Base-by-base conservation (phyloP, 1,140 invertebrate species). In the Muscidifurax raptorellus region DNA sequence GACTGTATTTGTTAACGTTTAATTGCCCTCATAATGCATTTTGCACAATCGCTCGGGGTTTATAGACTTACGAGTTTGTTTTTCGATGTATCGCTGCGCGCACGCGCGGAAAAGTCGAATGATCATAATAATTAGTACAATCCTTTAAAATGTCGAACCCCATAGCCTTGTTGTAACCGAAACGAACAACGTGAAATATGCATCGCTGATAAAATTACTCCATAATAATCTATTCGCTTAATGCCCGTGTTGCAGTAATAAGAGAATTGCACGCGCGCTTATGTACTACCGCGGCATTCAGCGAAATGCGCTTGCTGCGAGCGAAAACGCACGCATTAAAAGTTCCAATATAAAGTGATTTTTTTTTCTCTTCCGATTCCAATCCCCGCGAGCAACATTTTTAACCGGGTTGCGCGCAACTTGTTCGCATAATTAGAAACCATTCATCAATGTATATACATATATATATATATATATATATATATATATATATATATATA, bases 201-300 rank as follows among this genome's bases (percentile, higher is more conserved):
- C 52, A 78, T 64, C 44, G 32, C 52, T 64, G 76, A 78, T 78
- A 78, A 78, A 78, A 78, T 78, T 64, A 30, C 44, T 64, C 27
- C n/a, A 12, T 64, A 47, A 69, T 69, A 44, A 80, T 80, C 64
- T 47, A 69, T 40, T n/a, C n/a, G 71, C 30, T 72, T 72, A 72
- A 36, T 36, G 30, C 18, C 27, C 12, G n/a, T 64, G 25, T 69
- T 69, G 66, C 66, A 27, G 66, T 69, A 69, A 69, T 69, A 27
- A 69, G 66, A 69, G 66, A 69, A 69, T 25, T 64, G 59, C 59
- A 40, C 66, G 27, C 10, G 66, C 27, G 27, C n/a, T 69, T 7
- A 7, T 9, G 27, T n/a, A n/a, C 4, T 1, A 15, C 22, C 6
- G 66, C 28, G 30, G 30, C 15, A 72, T 28, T 64, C 59, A 64